Evolutionary conservation across 1,140 invertebrate species (phyloP), one percentile per base, ranked within the genome.

Genomic region (Pollicipes pollicipes): DNA sequence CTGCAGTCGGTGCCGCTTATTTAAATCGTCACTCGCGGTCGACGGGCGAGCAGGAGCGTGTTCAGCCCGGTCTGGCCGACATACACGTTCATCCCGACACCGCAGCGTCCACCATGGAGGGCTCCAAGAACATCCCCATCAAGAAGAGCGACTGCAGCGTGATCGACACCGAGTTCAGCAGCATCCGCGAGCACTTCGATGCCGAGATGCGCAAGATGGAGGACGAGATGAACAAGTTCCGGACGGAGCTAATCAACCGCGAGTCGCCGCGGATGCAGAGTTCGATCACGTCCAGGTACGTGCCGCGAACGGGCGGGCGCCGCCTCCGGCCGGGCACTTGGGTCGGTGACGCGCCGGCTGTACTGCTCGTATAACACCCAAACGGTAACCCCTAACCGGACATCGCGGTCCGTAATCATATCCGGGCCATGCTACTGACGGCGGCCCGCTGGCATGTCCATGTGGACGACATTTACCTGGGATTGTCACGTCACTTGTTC

Each of bases 181-280:
- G 88, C 80, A 97, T 97, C 79, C 87, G 93, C 73, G 93, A 96
- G 79, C 85, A 92, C 73, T 98, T 97, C 80, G 95, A 97, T 79
- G 87, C 87, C 70, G 95, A 98, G 85, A 97, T 97, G 95, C 85
- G 88, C 76, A 91, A 93, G 82, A 97, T 97, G 91, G 95, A 98
- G 83, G 93, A 97, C 75, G 95, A 97, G 83, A 98, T 97, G 95
- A 89, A 90, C 79, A 90, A 90, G 82, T 95, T 97, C 84, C 85
- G 95, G 74, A 89, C 89, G 72, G 93, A 96, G 80, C 83, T 97
- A 69, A 90, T 94, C 87, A 93, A 93, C 79, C 85, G 90, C 75
- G 92, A 95, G 81, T 90, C 91, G 80, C 88, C 88, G 77, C 93
- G 93, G 82, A 75, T 69, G 72, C 70, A 90, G 90, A 81, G 90